Base-by-base conservation (phyloP, 2,888 invertebrate species). In the Dynastes grantii region DNA sequence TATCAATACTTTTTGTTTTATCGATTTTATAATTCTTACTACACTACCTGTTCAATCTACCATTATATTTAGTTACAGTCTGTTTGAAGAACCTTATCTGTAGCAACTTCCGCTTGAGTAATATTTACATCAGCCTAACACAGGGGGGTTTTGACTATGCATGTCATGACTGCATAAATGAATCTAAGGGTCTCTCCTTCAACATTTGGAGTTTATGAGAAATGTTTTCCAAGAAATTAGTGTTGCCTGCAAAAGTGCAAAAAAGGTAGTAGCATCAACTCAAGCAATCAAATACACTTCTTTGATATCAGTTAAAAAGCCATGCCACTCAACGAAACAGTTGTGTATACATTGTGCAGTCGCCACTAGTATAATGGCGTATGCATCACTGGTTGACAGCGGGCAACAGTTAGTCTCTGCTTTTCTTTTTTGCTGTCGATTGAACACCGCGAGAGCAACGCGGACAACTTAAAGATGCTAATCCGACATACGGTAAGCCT, bases 311-410 rank as follows among this genome's bases (percentile, higher is more conserved):
- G 37, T 51, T n/a, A 29, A 22, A 16, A 37, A 13, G 29, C 22
- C 16, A 40, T 9, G 40, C 22, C 58, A 58, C 22, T 40, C 58
- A 6, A 37, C 58, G 40, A 73, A 58, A 73, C 58, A 58, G 40
- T 45, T 73, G 73, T 58, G 73, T 71, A 58, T 16, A 58, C 71
- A 68, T 71, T 71, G 55, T 32, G 71, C 73, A 73, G 73, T 75
- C 73, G 45, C 61, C 61, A 58, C 16, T 9, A 27, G 45, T n/a
- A 63, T 75, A 75, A 61, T 75, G 73, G 45, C 9, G 73, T 27
- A 75, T 61, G 63, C 61, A 75, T 75, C 73, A 75, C 49, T 75
- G 37, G 40, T 61, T 75, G 73, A 61, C 61, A 75, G 45, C 27
- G 11, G 73, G 61, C 58, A 61, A 75, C 73, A 61, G 73, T 61